Percentiles rank a stretch among this genome's conserved stretches.
These are phyloP conservation scores for Meleagris gallopavo DNA, from an alignment of 2,113 vertebrate genomes.

Conservation along the genomic window DNA sequence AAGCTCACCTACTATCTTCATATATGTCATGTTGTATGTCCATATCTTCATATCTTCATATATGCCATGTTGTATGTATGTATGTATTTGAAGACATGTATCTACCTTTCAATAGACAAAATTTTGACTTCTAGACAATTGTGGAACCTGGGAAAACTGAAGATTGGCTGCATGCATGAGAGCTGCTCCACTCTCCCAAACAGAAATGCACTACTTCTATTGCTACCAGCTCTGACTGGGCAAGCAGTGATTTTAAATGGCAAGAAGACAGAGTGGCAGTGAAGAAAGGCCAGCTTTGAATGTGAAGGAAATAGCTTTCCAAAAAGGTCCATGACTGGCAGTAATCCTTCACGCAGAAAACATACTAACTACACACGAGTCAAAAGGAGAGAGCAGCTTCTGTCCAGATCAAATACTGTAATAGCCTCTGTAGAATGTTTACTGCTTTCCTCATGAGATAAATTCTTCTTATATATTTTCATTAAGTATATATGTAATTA, in stretches of 20 bases:
- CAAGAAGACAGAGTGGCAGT: not conserved
- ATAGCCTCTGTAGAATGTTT: not conserved
- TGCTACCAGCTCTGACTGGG: not conserved
- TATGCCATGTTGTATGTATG: not conserved
- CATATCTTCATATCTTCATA: not conserved
- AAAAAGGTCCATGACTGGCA: not conserved
- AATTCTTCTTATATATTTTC: not conserved
- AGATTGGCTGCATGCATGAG: not conserved
- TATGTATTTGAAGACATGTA: too few species aligned
- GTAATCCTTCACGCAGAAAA: not conserved
- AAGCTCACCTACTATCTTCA: not conserved
- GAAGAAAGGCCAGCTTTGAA: not conserved
- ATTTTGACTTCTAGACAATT: not conserved
- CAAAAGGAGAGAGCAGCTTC: not conserved
- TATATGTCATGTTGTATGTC: not conserved
- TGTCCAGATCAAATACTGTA: not conserved
- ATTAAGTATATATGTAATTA: not conserved
- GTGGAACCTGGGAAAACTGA: not conserved
- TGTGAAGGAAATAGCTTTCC: not conserved
- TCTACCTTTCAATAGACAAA: not conserved
- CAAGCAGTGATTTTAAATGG: not conserved
- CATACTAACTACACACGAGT: fast-evolving
- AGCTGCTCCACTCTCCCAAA: not conserved
- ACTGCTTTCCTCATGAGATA: not conserved
- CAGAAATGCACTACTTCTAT: not conserved